phyloP scores from a whole-genome alignment of 2,888 invertebrate species.

The Plusia festucae region DNA sequence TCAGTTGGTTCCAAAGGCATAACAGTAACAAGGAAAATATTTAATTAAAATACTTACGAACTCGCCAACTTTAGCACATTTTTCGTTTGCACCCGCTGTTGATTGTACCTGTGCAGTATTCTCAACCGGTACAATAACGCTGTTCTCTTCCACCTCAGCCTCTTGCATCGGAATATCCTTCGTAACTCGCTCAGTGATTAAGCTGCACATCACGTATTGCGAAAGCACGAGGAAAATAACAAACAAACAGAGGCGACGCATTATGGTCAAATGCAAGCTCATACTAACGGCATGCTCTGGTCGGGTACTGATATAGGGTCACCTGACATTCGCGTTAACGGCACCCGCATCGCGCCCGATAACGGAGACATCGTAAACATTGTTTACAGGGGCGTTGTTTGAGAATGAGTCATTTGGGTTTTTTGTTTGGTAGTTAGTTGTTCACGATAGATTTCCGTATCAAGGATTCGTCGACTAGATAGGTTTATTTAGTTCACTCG shows the following conservation, averaged over 20 bases:
- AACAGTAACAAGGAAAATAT: conserved; percentile 36
- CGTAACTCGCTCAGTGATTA: conserved; percentile 58
- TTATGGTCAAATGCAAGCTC: conserved; percentile 41
- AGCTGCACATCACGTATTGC: conserved; percentile 62
- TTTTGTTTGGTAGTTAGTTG: not conserved
- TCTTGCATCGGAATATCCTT: conserved; percentile 39
- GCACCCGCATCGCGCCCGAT: conserved; percentile 52
- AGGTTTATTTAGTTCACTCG: too few relatives aligned
- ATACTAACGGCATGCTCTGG: conserved; percentile 44
- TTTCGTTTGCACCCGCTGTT: conserved; percentile 30
- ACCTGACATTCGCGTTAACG: conserved; percentile 41
- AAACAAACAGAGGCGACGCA: conserved; percentile 52
- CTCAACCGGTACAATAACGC: conserved; percentile 13
- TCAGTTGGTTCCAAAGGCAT: not conserved
- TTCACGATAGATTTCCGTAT: not conserved
- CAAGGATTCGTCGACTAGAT: not conserved
- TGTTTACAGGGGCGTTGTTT: conserved; percentile 47
- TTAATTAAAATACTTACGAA: conserved; percentile 71
- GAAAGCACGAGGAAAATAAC: conserved; percentile 58
- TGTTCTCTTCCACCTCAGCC: conserved; percentile 28
- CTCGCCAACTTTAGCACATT: conserved; percentile 74
- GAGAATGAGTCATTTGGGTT: conserved; percentile 2
- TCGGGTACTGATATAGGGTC: conserved; percentile 51
- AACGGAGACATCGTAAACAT: conserved; percentile 42
- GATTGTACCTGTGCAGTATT: conserved; percentile 3